phyloP scores from a whole-genome alignment of 2,888 invertebrate species.

The Eilema griseolum region DNA sequence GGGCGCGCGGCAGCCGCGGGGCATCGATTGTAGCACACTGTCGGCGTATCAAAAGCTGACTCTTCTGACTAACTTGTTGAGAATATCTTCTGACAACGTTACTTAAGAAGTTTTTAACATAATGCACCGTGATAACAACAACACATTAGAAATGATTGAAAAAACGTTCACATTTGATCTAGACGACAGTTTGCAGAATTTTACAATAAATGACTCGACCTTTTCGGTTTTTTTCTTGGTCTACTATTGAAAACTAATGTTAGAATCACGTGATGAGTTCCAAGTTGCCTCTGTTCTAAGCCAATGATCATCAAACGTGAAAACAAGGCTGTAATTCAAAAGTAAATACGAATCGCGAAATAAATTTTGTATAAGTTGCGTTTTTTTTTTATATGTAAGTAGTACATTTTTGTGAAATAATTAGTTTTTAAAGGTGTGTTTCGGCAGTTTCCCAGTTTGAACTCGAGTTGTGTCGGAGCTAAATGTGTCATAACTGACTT shows the following conservation, averaged over 20 bases:
- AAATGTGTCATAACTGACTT: conserved; percentile 7
- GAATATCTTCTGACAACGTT: background rate
- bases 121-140: background rate
- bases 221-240: background rate
- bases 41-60: background rate
- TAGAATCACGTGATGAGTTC: background rate
- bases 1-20: background rate
- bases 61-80: background rate
- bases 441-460: conserved; percentile 3
- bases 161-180: background rate
- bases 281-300: conserved; percentile 4
- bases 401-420: conserved; percentile 2
- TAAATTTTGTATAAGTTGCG: background rate
- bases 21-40: conserved; percentile 6
- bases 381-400: conserved; percentile 2
- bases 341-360: background rate
- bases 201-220: background rate
- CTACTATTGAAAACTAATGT: background rate
- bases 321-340: background rate
- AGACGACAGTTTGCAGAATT: background rate
- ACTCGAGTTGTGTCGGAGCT: background rate
- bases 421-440: conserved; percentile 9
- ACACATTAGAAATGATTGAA: background rate
- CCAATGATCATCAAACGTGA: background rate
- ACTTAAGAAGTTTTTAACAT: background rate